phyloP scores from a whole-genome alignment of 2,113 vertebrate species.

The Xiphophorus hellerii region DNA sequence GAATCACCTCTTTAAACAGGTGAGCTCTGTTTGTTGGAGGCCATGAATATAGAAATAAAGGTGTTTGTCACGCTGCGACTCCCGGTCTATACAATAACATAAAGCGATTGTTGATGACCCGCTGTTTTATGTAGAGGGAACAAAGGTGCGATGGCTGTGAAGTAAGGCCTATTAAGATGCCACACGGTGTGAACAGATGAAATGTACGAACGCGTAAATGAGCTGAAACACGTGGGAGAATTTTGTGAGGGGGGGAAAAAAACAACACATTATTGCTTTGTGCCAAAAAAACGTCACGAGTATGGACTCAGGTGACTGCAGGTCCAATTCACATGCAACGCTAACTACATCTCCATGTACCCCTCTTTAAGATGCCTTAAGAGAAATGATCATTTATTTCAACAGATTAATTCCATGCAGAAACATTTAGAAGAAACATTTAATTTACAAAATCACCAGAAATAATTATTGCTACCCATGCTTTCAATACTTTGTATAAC shows the following conservation, averaged over 20 bases:
- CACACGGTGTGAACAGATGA: constrained; percentile 13
- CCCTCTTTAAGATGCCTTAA: neutral
- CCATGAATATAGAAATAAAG: constrained; percentile 38
- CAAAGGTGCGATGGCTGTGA: constrained; percentile 37
- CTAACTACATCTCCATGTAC: neutral
- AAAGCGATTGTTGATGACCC: constrained; percentile 19
- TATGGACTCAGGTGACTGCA: neutral
- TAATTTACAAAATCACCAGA: too few species aligned
- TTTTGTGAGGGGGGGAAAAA: neutral
- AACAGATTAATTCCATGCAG: too few species aligned
- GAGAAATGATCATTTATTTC: neutral
- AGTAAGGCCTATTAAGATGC: constrained; percentile 25
- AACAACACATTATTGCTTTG: neutral
- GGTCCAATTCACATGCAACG: neutral
- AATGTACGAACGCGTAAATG: constrained; percentile 29
- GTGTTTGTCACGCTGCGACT: constrained; percentile 37
- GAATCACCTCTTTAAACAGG: constrained; percentile 47
- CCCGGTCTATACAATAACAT: constrained; percentile 30
- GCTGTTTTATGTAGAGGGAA: constrained; percentile 55
- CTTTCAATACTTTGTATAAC: too few species aligned
- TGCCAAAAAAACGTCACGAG: neutral
- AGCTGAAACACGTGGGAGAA: constrained; percentile 28
- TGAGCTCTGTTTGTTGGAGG: constrained; percentile 34
- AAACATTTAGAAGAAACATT: too few species aligned
- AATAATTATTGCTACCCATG: too few species aligned